These are phyloP conservation scores for Brachypteracias leptosomus DNA, from an alignment of 2,113 vertebrate species.

Conservation along the genomic window DNA sequence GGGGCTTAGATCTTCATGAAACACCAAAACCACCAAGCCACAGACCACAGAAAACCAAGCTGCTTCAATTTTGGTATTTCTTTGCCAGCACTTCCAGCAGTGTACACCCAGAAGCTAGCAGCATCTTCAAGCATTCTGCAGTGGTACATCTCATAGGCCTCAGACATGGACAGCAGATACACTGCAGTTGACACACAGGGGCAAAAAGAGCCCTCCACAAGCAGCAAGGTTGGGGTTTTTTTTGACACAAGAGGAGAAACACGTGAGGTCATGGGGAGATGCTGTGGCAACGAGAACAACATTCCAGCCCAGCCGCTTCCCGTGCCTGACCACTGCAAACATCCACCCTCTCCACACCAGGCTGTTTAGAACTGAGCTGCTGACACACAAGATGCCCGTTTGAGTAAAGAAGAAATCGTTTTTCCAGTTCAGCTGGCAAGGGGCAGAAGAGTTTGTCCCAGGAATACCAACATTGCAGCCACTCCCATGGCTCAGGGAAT, in stretches of 20 bases:
- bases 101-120: background rate
- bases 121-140: background rate
- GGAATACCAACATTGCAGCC: background rate
- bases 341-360: background rate
- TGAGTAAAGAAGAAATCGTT: background rate
- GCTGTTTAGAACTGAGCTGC: background rate
- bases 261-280: background rate
- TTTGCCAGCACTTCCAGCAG: background rate
- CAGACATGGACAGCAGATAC: background rate
- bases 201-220: background rate
- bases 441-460: background rate
- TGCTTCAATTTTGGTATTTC: background rate
- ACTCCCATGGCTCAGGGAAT: background rate
- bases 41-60: background rate
- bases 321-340: background rate
- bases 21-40: background rate
- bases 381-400: background rate
- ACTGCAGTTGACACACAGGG: background rate
- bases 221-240: background rate
- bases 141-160: background rate
- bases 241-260: background rate
- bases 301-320: background rate
- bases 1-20: background rate
- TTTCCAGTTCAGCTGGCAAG: conserved; percentile 2
- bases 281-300: background rate